These are phyloP conservation scores for Stenodera caucasica DNA, from an alignment of 2,888 invertebrate species.

Conservation along the genomic window DNA sequence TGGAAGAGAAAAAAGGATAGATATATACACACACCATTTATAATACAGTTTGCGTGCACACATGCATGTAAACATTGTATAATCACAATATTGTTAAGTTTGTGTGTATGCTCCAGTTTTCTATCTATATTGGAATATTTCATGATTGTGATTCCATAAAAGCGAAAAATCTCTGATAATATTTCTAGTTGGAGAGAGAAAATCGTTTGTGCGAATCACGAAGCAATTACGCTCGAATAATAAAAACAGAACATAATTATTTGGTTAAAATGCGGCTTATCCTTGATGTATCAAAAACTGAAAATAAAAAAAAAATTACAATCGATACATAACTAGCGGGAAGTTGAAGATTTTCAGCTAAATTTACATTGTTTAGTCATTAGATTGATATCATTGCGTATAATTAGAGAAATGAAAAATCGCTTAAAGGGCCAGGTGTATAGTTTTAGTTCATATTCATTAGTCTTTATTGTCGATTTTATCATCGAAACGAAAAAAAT, in stretches of 20 bases:
- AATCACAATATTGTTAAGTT: conserved; percentile 20
- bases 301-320: neutral
- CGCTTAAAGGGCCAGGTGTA: conserved; percentile 34
- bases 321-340: neutral
- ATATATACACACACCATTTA: neutral
- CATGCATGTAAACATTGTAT: conserved; percentile 37
- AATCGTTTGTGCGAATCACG: conserved; percentile 17
- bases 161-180: conserved; percentile 10
- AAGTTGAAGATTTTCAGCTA: neutral
- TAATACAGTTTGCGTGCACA: conserved; percentile 28
- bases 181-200: conserved; percentile 8
- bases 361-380: conserved; percentile 2
- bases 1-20: neutral
- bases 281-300: too few relatives aligned
- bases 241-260: conserved; percentile 14
- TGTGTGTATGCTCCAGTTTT: conserved; percentile 23
- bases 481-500: conserved; percentile 34
- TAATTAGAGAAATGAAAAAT: conserved; percentile 38
- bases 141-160: conserved; percentile 15
- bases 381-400: conserved; percentile 14
- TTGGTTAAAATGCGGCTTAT: conserved; percentile 10
- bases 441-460: conserved; percentile 22
- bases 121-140: conserved; percentile 21
- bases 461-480: conserved; percentile 18
- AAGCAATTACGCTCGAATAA: conserved; percentile 16